These are phyloP conservation scores for Drosophila ironensis DNA, from an alignment of 1,140 invertebrate species.

Conservation along the genomic window DNA sequence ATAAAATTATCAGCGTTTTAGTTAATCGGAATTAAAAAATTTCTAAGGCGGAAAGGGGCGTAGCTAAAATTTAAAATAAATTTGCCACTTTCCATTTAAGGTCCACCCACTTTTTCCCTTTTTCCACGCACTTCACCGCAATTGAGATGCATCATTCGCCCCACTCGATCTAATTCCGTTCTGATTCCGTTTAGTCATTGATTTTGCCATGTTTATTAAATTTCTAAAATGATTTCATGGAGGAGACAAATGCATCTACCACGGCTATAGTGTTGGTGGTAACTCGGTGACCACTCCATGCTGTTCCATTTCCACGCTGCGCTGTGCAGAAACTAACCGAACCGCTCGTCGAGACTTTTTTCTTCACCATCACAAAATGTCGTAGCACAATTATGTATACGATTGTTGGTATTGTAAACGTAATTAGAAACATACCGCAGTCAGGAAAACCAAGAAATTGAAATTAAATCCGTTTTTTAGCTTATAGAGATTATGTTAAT, in stretches of 20 bases:
- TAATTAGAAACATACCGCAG: background rate
- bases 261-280: background rate
- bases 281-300: background rate
- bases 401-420: background rate
- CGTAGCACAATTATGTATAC: constrained; percentile 17
- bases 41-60: no score
- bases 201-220: constrained; percentile 52
- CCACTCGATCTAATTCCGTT: no score
- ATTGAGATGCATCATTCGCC: no score
- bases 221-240: constrained; percentile 48
- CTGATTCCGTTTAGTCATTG: constrained; percentile 27
- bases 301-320: constrained; percentile 50
- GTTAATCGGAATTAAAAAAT: no score
- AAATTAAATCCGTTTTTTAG: no score
- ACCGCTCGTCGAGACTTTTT: constrained; percentile 10
- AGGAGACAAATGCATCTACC: constrained; percentile 33
- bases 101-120: background rate
- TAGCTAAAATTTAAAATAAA: no score
- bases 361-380: constrained; percentile 8
- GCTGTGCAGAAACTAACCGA: no score
- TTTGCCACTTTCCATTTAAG: constrained; percentile 1
- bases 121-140: background rate
- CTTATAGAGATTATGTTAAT: no score
- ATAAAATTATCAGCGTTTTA: no score
- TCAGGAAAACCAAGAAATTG: constrained; percentile 1